These are phyloP conservation scores for Eumerus sabulonum DNA, from an alignment of 2,888 invertebrate species.

Conservation along the genomic window DNA sequence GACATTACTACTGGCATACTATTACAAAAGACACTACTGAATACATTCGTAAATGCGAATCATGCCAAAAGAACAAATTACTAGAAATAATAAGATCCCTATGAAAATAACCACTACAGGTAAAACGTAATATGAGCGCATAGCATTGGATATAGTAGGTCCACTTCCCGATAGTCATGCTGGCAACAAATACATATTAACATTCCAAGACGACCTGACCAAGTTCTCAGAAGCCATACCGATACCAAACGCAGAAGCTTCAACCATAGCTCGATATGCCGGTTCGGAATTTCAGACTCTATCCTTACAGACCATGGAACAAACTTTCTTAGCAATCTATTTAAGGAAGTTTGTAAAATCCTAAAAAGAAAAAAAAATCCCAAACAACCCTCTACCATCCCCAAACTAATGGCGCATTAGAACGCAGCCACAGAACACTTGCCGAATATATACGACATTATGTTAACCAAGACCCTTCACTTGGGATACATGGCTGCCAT, in stretches of 20 bases:
- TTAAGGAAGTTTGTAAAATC: conserved; percentile 64
- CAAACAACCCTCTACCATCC: conserved; percentile 16
- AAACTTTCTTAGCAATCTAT: conserved; percentile 22
- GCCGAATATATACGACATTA: conserved; percentile 2
- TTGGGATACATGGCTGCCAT: conserved; percentile 10
- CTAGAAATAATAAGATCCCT: not conserved
- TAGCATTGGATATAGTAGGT: conserved; percentile 4
- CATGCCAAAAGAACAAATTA: conserved; percentile 9
- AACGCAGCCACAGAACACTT: not conserved
- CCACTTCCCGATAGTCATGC: conserved; percentile 3
- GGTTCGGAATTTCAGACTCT: conserved; percentile 27
- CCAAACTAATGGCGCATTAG: not conserved
- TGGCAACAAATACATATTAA: not conserved
- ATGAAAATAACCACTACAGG: conserved; percentile 3
- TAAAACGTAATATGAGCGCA: not conserved
- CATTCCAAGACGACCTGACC: not conserved
- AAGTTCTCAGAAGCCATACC: conserved; percentile 10
- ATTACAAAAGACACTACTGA: conserved; percentile 3
- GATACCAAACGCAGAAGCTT: conserved; percentile 33
- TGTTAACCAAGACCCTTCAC: not conserved
- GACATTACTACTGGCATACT: conserved; percentile 7
- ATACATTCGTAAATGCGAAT: conserved; percentile 13
- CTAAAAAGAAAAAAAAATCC: conserved; percentile 13
- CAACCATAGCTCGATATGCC: conserved; percentile 31
- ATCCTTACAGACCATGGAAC: conserved; percentile 40